These are phyloP conservation scores for Linnaemya tessellans DNA, from an alignment of 2,888 invertebrate species.

Conservation along the genomic window DNA sequence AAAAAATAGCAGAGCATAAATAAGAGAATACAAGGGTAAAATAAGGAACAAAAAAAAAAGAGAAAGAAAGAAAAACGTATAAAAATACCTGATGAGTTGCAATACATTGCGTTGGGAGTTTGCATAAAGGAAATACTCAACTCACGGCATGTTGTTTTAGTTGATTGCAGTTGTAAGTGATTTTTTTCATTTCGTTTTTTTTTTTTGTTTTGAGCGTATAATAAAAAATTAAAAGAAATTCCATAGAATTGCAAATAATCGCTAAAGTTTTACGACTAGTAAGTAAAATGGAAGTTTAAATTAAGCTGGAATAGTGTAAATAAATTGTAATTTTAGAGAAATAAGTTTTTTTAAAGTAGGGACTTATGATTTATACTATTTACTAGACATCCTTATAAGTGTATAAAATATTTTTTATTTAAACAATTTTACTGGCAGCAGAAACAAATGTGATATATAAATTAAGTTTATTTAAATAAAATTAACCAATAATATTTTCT, in stretches of 20 bases:
- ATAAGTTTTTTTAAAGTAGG: too few species aligned
- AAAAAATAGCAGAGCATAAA: conserved; percentile 72
- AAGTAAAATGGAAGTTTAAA: background rate
- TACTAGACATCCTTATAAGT: too few species aligned
- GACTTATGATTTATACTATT: too few species aligned
- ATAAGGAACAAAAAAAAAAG: too few species aligned
- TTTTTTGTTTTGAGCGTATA: too few species aligned
- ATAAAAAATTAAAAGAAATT: background rate
- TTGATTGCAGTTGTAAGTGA: conserved; percentile 38
- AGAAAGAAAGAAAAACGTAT: background rate
- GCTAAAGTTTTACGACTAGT: background rate
- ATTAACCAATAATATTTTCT: too few species aligned
- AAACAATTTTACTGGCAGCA: too few species aligned
- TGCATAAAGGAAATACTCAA: conserved; percentile 38
- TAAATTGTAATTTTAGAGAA: too few species aligned
- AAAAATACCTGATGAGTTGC: conserved; percentile 29
- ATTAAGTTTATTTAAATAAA: too few species aligned
- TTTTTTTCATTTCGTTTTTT: background rate
- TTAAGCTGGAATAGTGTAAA: background rate
- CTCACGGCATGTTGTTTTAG: conserved; percentile 35
- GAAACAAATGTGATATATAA: too few species aligned
- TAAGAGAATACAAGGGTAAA: conserved; percentile 9
- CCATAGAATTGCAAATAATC: background rate
- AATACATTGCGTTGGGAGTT: conserved; percentile 50
- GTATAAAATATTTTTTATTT: too few species aligned